These are phyloP conservation scores for Lasioglossum calceatum DNA, from an alignment of 2,888 invertebrate genomes.

Conservation along the genomic window DNA sequence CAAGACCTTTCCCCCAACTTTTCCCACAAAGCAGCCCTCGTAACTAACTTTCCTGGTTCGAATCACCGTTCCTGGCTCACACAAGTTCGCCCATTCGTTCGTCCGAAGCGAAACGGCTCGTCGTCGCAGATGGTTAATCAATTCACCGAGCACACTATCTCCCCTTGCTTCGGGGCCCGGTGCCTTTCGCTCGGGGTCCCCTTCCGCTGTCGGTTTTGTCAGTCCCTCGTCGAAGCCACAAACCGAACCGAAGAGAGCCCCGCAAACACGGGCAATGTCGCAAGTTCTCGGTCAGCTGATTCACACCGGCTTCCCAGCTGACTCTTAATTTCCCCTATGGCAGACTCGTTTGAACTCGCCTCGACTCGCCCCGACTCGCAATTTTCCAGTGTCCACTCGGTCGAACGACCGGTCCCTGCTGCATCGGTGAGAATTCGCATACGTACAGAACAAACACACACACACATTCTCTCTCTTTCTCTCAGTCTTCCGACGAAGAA, in stretches of 20 bases:
- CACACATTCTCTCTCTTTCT: neutral
- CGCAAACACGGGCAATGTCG: constrained; percentile 18
- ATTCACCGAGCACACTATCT: constrained; percentile 2
- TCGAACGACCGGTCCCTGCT: constrained; percentile 35
- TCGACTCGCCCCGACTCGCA: constrained; percentile 16
- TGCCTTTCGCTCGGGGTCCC: neutral
- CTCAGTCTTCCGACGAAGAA: neutral
- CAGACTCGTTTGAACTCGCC: neutral
- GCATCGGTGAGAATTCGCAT: constrained; percentile 33
- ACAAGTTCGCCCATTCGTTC: neutral
- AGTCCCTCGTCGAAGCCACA: neutral
- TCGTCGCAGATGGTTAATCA: constrained; percentile 4
- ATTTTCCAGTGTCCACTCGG: constrained; percentile 58
- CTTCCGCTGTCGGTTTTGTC: constrained; percentile 1
- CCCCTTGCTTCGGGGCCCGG: constrained; percentile 3
- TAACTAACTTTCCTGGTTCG: neutral
- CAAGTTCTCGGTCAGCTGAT: constrained; percentile 70
- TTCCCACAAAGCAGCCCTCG: neutral
- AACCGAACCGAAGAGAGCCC: neutral
- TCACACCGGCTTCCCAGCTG: constrained; percentile 67
- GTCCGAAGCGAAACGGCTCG: neutral
- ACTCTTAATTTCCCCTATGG: constrained; percentile 59
- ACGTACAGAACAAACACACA: neutral
- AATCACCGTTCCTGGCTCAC: neutral
- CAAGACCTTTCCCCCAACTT: neutral